Conservation (phyloP, 30 jellyfish, hydroid and myxozoan species). For the Turritopsis rubra region DNA sequence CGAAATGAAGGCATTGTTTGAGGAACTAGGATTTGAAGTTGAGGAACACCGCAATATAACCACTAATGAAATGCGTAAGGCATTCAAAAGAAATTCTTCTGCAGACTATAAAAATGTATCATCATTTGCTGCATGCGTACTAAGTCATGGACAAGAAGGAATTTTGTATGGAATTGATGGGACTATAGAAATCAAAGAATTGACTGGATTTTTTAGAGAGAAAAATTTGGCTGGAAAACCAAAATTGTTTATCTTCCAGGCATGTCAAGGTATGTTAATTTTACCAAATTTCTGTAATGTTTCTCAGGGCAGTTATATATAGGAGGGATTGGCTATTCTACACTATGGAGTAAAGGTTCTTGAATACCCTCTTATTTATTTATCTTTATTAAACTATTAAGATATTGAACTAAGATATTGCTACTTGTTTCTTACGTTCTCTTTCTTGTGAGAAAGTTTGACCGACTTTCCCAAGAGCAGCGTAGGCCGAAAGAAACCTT, state of each 20-base stretch:
- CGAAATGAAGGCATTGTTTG: constrained; percentile 53
- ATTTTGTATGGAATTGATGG: constrained; percentile 94
- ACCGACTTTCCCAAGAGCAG: no score
- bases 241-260: constrained; percentile 79
- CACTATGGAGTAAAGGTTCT: background rate
- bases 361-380: no score
- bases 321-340: background rate
- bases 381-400: no score
- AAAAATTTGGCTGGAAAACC: constrained; percentile 86
- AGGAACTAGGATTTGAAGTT: constrained; percentile 68
- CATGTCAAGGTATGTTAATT: constrained; percentile 80
- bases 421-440: no score
- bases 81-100: constrained; percentile 58
- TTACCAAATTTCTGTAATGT: background rate
- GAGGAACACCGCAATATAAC: constrained; percentile 57
- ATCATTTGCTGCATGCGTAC: constrained; percentile 59
- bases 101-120: constrained; percentile 40
- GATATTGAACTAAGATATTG: no score
- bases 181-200: constrained; percentile 71
- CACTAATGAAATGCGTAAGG: constrained; percentile 61
- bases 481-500: no score
- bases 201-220: constrained; percentile 79
- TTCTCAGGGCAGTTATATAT: no score
- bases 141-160: constrained; percentile 98
- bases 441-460: no score